These are phyloP conservation scores for Leuctra nigra DNA, from an alignment of 2,888 invertebrate species.

Conservation along the genomic window DNA sequence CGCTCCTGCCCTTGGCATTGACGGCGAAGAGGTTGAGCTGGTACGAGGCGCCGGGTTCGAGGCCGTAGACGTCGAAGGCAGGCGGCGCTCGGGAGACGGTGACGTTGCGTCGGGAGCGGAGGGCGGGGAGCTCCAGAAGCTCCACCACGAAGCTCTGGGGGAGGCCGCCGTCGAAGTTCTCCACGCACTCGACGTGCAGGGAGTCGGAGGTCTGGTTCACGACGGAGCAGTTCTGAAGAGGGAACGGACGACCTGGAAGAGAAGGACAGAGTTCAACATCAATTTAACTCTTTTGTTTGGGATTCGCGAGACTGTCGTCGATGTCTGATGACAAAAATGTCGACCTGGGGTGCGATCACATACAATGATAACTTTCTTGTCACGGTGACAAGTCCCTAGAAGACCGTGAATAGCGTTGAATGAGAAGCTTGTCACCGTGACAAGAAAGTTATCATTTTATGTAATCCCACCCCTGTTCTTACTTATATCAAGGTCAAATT, in stretches of 20 bases:
- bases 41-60: slow-evolving; percentile 69
- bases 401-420: no score
- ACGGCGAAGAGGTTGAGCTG: slow-evolving; percentile 73
- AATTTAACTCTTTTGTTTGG: no score
- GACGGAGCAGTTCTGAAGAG: slow-evolving; percentile 81
- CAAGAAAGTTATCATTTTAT: no score
- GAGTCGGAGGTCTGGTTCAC: slow-evolving; percentile 79
- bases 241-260: slow-evolving; percentile 73
- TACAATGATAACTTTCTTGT: no score
- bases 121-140: slow-evolving; percentile 62
- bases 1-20: slow-evolving; percentile 82
- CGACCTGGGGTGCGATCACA: no score
- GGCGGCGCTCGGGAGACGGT: slow-evolving; percentile 58
- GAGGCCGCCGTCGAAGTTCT: slow-evolving; percentile 81
- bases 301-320: no score
- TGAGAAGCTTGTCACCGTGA: no score
- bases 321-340: no score
- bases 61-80: slow-evolving; percentile 58
- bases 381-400: no score
- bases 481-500: no score
- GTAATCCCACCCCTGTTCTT: no score
- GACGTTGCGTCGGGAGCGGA: slow-evolving; percentile 56
- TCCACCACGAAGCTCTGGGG: slow-evolving; percentile 83
- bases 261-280: no score
- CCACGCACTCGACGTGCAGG: slow-evolving; percentile 76